Evolutionary conservation across 2,797 vertebrate genomes (phyloP).

Genomic region (Premnoplex brunnescens): DNA sequence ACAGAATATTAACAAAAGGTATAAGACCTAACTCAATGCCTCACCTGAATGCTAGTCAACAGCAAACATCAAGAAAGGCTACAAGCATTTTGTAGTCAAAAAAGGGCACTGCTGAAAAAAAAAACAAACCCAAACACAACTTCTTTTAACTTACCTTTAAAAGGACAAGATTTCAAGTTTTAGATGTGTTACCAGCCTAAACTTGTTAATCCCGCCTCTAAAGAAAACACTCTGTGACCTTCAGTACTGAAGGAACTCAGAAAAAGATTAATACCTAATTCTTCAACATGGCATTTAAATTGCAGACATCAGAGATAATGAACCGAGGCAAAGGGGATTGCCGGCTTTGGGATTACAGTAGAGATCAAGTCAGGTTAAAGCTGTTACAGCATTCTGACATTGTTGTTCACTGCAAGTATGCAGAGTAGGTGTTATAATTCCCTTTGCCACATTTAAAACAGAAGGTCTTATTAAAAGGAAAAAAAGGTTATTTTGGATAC

Average conservation of each 20-base stretch:
- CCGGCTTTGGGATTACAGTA: constrained; percentile 79
- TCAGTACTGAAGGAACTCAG: constrained; percentile 25
- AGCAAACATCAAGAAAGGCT: background rate
- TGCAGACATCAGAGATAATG: constrained; percentile 75
- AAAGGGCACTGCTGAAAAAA: background rate
- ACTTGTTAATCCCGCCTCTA: background rate
- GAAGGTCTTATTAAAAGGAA: background rate
- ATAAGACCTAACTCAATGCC: background rate
- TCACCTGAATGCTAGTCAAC: background rate
- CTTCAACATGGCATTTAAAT: constrained; percentile 52
- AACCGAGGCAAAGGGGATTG: constrained; percentile 83
- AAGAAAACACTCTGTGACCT: constrained; percentile 20
- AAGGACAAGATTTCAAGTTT: background rate
- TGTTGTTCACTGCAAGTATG: background rate
- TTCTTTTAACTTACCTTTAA: background rate
- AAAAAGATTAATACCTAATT: constrained; percentile 55
- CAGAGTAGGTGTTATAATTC: background rate
- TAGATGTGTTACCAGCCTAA: background rate
- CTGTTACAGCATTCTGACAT: constrained; percentile 36
- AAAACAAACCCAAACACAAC: background rate
- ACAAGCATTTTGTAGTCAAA: background rate
- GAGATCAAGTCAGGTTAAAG: constrained; percentile 69
- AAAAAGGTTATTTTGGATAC: background rate
- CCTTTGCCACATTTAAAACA: background rate
- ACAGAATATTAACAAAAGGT: no score